Percentiles rank a stretch among this genome's conserved stretches.
These are phyloP conservation scores for Apis dorsata DNA, from an alignment of 1,140 invertebrate species.

Conservation along the genomic window DNA sequence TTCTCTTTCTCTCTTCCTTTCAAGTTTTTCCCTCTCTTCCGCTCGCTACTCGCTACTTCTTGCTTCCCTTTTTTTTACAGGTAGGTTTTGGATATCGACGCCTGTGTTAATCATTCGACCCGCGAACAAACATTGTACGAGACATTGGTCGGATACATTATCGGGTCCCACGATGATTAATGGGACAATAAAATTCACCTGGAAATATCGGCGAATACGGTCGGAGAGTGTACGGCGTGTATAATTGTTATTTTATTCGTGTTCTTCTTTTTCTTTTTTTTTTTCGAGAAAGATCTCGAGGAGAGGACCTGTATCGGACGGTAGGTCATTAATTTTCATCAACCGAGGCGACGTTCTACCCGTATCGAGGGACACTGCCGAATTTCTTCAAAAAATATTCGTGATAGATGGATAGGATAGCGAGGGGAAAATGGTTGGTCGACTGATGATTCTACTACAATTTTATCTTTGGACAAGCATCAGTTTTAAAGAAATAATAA, in stretches of 20 bases:
- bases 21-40: too few relatives aligned
- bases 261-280: neutral
- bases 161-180: slow-evolving; percentile 57
- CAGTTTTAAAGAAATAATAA: too few relatives aligned
- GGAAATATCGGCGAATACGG: slow-evolving; percentile 25
- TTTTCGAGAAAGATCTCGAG: neutral
- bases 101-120: slow-evolving; percentile 9
- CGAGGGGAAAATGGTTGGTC: neutral
- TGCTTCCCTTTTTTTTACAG: slow-evolving; percentile 7
- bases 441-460: neutral
- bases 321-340: slow-evolving; percentile 59
- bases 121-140: slow-evolving; percentile 53
- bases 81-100: neutral
- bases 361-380: neutral
- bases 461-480: neutral
- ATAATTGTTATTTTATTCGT: slow-evolving; percentile 55
- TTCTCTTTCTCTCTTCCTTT: neutral
- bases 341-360: slow-evolving; percentile 25
- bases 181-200: slow-evolving; percentile 58
- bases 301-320: neutral
- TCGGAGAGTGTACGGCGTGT: neutral
- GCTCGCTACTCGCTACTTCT: neutral
- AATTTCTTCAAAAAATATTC: slow-evolving; percentile 16
- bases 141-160: slow-evolving; percentile 61
- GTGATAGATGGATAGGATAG: slow-evolving; percentile 15